Evolutionary conservation across 2,113 vertebrate species (phyloP), one percentile per base, ranked within the genome.

Genomic region (Trematocara marginatum): DNA sequence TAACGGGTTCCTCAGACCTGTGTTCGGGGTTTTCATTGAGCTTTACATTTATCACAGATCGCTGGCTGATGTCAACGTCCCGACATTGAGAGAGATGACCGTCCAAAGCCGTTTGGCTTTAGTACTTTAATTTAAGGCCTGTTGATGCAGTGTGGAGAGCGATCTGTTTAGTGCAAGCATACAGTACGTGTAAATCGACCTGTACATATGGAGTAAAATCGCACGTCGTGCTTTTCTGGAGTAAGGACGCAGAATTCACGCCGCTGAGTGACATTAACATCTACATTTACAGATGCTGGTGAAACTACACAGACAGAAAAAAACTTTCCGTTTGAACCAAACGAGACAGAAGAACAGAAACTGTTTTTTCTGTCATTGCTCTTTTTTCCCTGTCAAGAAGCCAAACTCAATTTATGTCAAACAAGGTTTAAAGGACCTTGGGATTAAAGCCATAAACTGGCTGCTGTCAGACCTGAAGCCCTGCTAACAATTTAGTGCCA

Each of bases 331-430:
- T 97, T 97, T 96, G 96, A 96, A 96, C 95, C 95, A 97, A 96
- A 97, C 96, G 96, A 93, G 95, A 97, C 95, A 94, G 96, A 96
- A 96, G 96, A 95, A 90, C 81, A 45, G 88, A 93, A 92, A 94
- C 90, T 88, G 93, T 95, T 96, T 95, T 97, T 94, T 94, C 95
- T 97, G 97, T 92, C 92, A 90, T 92, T 93, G 93, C 93, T 91
- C 92, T 93, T 92, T 94, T 89, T 80, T 54, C 57, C 80, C 82
- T 71, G 79, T 88, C 93, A 93, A 98, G 97, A 98, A 98, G 98
- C 97, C 98, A 99, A 98, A 97, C 97, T 98, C 98, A 97, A 98
- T 98, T 98, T 98, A 98, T 97, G 97, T 99, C 98, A 99, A 98
- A 98, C 97, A 98, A 97, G 97, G 97, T 95, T 98, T 98, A 98